These are phyloP conservation scores for Ethmia dodecea DNA, from an alignment of 2,888 invertebrate species.

Conservation along the genomic window DNA sequence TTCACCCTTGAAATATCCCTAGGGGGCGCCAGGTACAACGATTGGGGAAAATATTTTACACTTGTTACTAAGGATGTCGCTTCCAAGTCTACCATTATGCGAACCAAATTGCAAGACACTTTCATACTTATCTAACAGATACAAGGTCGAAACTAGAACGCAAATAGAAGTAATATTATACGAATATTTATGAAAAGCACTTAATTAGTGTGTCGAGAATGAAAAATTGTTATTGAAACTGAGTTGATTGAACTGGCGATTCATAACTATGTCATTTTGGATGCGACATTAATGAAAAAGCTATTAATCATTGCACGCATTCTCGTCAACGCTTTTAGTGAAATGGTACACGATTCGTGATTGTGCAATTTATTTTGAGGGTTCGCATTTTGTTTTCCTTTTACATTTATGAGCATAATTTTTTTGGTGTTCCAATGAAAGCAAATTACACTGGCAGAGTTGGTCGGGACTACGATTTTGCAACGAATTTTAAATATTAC, in stretches of 20 bases:
- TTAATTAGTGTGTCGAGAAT: constrained; percentile 76
- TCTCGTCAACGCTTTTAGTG: constrained; percentile 43
- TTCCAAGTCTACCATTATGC: constrained; percentile 55
- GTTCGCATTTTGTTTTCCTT: constrained; percentile 26
- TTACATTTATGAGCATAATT: too few relatives aligned
- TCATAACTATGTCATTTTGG: constrained; percentile 75
- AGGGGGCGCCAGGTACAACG: constrained; percentile 74
- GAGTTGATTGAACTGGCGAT: constrained; percentile 71
- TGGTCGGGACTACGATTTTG: too few relatives aligned
- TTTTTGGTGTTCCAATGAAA: too few relatives aligned
- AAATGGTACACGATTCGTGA: constrained; percentile 46
- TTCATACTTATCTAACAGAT: constrained; percentile 25
- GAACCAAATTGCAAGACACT: constrained; percentile 28
- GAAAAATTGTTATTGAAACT: constrained; percentile 77
- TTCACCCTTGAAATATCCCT: constrained; percentile 79
- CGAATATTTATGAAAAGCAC: constrained; percentile 71
- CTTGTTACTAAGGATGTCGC: constrained; percentile 76
- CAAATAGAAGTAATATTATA: constrained; percentile 23
- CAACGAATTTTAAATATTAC: too few relatives aligned
- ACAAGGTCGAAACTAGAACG: constrained; percentile 38
- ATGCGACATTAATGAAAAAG: constrained; percentile 66
- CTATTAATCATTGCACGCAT: constrained; percentile 55
- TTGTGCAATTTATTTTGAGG: constrained; percentile 40
- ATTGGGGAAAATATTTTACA: constrained; percentile 78
- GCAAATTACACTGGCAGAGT: too few relatives aligned